A percentile compares a stretch with the other conserved stretches of the same genome.
These are phyloP conservation scores for Drosophila hydei DNA, from an alignment of 1,140 invertebrate species.

Conservation along the genomic window DNA sequence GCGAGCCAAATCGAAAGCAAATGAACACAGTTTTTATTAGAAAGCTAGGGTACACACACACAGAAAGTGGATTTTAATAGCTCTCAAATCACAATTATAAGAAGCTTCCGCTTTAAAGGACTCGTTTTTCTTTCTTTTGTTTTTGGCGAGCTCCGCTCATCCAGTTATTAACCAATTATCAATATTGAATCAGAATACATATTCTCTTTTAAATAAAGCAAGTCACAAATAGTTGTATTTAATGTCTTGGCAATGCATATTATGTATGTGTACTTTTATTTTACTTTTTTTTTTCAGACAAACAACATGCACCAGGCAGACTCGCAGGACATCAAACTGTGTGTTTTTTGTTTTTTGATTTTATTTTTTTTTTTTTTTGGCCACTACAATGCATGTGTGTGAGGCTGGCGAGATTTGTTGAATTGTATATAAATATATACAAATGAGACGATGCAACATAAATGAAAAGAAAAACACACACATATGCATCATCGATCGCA, in stretches of 20 bases:
- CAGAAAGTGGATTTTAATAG: too few relatives aligned
- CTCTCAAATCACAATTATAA: too few relatives aligned
- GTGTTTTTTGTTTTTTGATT: too few relatives aligned
- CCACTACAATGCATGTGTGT: background rate
- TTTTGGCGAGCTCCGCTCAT: too few relatives aligned
- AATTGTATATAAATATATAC: background rate
- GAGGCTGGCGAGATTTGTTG: background rate
- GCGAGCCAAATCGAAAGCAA: too few relatives aligned
- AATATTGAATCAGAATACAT: background rate
- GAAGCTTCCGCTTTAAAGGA: too few relatives aligned
- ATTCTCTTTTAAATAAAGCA: background rate
- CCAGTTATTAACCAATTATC: background rate
- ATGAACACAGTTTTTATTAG: too few relatives aligned
- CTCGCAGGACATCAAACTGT: background rate
- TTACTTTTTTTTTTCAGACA: background rate
- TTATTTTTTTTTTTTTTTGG: background rate
- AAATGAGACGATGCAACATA: slow-evolving; percentile 1
- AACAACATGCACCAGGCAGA: slow-evolving; percentile 1
- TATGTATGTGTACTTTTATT: background rate
- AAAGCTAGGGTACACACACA: too few relatives aligned
- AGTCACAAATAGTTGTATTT: background rate
- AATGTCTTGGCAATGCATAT: background rate
- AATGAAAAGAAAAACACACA: background rate
- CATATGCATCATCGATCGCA: slow-evolving; percentile 1
- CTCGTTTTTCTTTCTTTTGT: too few relatives aligned